These are phyloP conservation scores for Corticium candelabrum DNA, from an alignment of 37 sponge, comb jelly and placozoan species.

Conservation along the genomic window DNA sequence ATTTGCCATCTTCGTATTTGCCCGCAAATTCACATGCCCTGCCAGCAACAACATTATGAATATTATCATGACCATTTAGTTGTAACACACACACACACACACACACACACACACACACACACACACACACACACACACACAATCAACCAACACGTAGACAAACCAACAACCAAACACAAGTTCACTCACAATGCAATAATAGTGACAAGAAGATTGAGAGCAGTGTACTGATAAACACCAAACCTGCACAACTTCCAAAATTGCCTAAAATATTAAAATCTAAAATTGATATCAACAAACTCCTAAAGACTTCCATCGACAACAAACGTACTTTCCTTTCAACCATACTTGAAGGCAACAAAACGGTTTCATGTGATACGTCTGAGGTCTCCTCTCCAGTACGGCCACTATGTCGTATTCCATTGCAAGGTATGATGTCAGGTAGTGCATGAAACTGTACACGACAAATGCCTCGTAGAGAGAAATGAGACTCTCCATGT, in stretches of 20 bases:
- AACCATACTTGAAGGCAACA: constrained; percentile 59
- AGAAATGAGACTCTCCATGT: constrained; percentile 49
- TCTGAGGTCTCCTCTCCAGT: constrained; percentile 12
- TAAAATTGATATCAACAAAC: neutral
- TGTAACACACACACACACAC: too few species aligned
- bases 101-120: too few species aligned
- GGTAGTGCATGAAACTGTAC: constrained; percentile 56
- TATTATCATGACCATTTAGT: too few species aligned
- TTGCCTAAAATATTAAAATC: constrained; percentile 7
- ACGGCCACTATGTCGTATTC: constrained; percentile 33
- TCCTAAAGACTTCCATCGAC: constrained; percentile 1
- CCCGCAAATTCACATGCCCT: constrained; percentile 15
- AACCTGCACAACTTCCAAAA: constrained; percentile 58
- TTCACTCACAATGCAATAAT: constrained; percentile 61
- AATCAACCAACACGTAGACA: too few species aligned
- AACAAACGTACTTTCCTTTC: constrained; percentile 32
- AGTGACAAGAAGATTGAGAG: constrained; percentile 40
- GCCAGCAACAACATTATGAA: too few species aligned
- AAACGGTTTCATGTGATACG: constrained; percentile 44
- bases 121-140: too few species aligned
- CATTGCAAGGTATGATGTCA: constrained; percentile 18
- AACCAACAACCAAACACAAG: too few species aligned
- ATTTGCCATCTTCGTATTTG: constrained; percentile 48
- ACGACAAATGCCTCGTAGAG: constrained; percentile 87
- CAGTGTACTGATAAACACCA: constrained; percentile 67